A percentile compares a stretch with the other conserved stretches of the same genome.
Conservation (phyloP, 2,113 vertebrate genomes). For the Sinosuthora webbiana region DNA sequence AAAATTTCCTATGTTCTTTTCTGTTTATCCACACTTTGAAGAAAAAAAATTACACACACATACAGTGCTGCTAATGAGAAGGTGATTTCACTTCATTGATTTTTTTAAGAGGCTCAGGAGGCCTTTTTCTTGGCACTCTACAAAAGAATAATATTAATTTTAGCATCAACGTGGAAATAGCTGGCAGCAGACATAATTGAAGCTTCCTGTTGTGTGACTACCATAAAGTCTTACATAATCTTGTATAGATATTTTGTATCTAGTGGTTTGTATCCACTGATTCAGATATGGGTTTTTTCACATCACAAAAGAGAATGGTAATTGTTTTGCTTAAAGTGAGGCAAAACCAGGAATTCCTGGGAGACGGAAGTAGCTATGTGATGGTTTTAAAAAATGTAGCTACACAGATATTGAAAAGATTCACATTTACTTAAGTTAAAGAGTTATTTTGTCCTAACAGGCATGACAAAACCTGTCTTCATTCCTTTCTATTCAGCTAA, state of each 20-base stretch:
- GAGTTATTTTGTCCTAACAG: slow-evolving; percentile 74
- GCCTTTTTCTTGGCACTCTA: background rate
- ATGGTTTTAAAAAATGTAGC: slow-evolving; percentile 30
- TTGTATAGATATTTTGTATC: background rate
- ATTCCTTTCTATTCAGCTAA: slow-evolving; percentile 83
- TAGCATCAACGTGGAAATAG: background rate
- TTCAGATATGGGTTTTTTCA: background rate
- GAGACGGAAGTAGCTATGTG: background rate
- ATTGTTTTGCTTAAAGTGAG: background rate
- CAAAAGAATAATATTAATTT: slow-evolving; percentile 34
- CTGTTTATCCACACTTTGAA: background rate
- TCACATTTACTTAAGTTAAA: slow-evolving; percentile 66
- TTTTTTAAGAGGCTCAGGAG: background rate
- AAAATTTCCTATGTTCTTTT: background rate
- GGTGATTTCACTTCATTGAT: background rate
- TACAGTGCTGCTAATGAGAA: background rate
- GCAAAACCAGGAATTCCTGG: background rate
- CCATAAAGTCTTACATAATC: background rate
- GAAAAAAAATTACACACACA: background rate
- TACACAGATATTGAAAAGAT: slow-evolving; percentile 37
- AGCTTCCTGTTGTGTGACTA: slow-evolving; percentile 21
- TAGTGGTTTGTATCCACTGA: background rate
- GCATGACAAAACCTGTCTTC: slow-evolving; percentile 85
- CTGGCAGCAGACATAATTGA: slow-evolving; percentile 5
- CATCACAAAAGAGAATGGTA: background rate